A percentile compares a stretch with the other conserved stretches of the same genome.
Conservation (phyloP, 2,113 vertebrate genomes). For the Alethe diademata region DNA sequence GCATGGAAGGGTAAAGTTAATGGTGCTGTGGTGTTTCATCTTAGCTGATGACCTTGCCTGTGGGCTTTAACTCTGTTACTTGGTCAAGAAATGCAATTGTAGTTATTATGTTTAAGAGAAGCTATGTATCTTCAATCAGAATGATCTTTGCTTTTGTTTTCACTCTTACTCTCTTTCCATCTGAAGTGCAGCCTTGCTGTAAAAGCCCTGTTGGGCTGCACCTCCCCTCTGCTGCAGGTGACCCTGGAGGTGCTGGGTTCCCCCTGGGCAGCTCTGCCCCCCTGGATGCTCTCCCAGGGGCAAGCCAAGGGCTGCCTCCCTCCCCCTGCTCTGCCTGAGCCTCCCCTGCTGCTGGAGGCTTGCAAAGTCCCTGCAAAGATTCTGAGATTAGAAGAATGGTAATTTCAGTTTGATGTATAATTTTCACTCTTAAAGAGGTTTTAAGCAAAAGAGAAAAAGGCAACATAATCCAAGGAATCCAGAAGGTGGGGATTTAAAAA, state of each 20-base stretch:
- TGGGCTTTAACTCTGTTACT: not conserved
- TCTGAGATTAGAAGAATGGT: not conserved
- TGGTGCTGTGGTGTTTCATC: not conserved
- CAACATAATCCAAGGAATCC: not conserved
- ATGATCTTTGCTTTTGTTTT: conserved; percentile 41
- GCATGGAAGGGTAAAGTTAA: not conserved
- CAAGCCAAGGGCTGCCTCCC: not conserved
- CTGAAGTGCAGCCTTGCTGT: not conserved
- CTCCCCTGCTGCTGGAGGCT: not conserved
- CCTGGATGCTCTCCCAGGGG: not conserved
- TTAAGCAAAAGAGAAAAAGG: not conserved
- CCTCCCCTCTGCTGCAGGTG: not conserved
- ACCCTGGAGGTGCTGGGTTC: not conserved
- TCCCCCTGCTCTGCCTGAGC: not conserved
- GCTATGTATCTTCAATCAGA: conserved; percentile 39
- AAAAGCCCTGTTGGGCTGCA: not conserved
- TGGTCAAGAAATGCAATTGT: not conserved
- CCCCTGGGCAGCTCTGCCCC: not conserved
- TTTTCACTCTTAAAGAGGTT: not conserved
- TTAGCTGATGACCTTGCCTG: not conserved
- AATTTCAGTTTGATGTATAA: not conserved
- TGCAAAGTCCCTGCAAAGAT: not conserved
- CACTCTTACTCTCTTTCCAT: not conserved
- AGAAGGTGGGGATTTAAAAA: not conserved
- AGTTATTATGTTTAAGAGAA: conserved; percentile 13